These are phyloP conservation scores for Megaceryle alcyon DNA, from an alignment of 2,797 vertebrate species.

Conservation along the genomic window DNA sequence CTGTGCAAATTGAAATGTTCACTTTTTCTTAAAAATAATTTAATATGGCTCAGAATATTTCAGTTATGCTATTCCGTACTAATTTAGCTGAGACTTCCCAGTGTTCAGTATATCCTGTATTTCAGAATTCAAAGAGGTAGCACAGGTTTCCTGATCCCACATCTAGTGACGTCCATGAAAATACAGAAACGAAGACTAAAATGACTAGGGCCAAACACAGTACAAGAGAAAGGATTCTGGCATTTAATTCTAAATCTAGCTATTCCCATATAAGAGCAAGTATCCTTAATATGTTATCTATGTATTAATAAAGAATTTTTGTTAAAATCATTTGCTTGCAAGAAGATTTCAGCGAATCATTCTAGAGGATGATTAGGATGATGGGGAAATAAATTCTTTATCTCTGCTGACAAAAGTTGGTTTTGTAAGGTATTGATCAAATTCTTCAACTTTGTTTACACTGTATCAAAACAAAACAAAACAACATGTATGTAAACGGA, in stretches of 20 bases:
- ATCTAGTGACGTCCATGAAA: background rate
- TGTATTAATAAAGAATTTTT: background rate
- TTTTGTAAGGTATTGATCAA: background rate
- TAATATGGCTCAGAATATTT: background rate
- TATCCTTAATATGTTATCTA: background rate
- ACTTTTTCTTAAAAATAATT: background rate
- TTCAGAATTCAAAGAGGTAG: background rate
- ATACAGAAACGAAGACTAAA: background rate
- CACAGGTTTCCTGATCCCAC: background rate
- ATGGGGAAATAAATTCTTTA: background rate
- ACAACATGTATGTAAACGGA: background rate
- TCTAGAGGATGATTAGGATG: background rate
- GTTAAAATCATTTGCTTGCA: background rate
- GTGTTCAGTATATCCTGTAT: background rate
- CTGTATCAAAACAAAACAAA: background rate
- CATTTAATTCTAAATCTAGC: background rate
- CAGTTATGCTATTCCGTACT: background rate
- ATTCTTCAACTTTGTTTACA: background rate
- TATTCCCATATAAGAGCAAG: background rate
- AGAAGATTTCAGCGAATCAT: background rate
- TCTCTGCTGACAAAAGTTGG: background rate
- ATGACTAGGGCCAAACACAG: rapidly evolving
- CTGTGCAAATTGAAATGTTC: background rate
- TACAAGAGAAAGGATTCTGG: background rate
- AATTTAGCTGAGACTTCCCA: background rate